These are phyloP conservation scores for Arctopsyche grandis DNA, from an alignment of 1,140 invertebrate species.

Conservation along the genomic window DNA sequence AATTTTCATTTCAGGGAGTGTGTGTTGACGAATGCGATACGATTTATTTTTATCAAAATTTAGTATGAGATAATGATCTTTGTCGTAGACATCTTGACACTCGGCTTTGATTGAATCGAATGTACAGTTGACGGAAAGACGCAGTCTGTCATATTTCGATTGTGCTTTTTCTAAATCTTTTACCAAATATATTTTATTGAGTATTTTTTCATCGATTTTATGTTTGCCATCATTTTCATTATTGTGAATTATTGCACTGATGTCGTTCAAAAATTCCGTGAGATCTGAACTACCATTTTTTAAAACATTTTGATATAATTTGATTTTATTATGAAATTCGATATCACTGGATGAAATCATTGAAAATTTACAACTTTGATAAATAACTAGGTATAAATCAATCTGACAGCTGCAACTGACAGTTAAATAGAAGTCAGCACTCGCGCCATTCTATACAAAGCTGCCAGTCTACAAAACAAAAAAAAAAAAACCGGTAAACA, in stretches of 20 bases:
- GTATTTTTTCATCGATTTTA: conserved; percentile 8
- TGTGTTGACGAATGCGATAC: conserved; percentile 9
- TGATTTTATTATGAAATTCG: not conserved
- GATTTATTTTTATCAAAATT: not conserved
- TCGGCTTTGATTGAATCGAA: not conserved
- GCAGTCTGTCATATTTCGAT: not conserved
- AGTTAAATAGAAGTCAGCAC: too few relatives aligned
- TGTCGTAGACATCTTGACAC: not conserved
- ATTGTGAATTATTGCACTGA: not conserved
- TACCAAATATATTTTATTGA: not conserved
- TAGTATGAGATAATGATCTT: not conserved
- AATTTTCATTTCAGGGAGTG: conserved; percentile 27
- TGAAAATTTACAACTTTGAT: too few relatives aligned
- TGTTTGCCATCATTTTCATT: not conserved
- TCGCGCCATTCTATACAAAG: too few relatives aligned
- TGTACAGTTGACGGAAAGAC: not conserved
- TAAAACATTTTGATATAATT: not conserved
- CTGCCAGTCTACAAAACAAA: too few relatives aligned
- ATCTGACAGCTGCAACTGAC: too few relatives aligned
- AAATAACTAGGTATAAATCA: too few relatives aligned
- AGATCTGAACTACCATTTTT: not conserved
- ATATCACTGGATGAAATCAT: too few relatives aligned
- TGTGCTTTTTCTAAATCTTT: not conserved
- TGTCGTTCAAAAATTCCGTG: not conserved
- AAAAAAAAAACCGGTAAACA: too few relatives aligned